Evolutionary conservation across 2,113 vertebrate genomes (phyloP).

Genomic region (Laticauda colubrina): DNA sequence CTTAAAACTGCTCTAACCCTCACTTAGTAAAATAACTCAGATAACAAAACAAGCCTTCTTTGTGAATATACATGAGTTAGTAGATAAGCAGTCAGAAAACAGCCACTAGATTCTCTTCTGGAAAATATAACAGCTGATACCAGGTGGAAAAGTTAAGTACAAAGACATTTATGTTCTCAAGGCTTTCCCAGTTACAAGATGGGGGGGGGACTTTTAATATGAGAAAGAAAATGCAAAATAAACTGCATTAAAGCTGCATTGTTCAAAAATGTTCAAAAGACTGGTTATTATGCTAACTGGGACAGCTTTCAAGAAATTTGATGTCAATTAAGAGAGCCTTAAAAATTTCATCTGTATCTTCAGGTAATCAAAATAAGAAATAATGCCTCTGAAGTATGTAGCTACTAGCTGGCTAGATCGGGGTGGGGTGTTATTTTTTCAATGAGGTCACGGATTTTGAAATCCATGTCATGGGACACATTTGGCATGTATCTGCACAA

Average conservation of each 20-base stretch:
- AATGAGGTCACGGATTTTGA: conserved; percentile 50
- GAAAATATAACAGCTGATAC: conserved; percentile 24
- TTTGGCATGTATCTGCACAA: conserved; percentile 46
- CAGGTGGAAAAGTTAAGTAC: neutral
- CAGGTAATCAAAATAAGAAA: conserved; percentile 27
- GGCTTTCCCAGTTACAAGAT: conserved; percentile 20
- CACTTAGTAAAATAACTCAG: conserved; percentile 35
- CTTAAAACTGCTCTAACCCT: conserved; percentile 40
- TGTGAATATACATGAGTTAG: conserved; percentile 29
- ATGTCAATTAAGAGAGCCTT: conserved; percentile 31
- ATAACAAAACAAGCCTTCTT: conserved; percentile 28
- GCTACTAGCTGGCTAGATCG: conserved; percentile 22
- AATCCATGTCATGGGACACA: conserved; percentile 51
- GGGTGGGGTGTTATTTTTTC: neutral
- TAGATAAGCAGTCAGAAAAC: conserved; percentile 24
- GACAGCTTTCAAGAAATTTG: conserved; percentile 32
- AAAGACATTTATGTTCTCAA: conserved; percentile 29
- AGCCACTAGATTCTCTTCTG: conserved; percentile 16
- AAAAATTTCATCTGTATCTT: conserved; percentile 1
- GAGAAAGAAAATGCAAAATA: conserved; percentile 34
- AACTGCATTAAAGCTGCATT: conserved; percentile 13
- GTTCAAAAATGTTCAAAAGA: neutral
- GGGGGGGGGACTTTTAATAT: conserved; percentile 25
- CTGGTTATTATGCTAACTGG: neutral
- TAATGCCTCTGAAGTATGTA: conserved; percentile 1